These are phyloP conservation scores for Podarcis raffonei DNA, from an alignment of 2,113 vertebrate genomes.

Conservation along the genomic window DNA sequence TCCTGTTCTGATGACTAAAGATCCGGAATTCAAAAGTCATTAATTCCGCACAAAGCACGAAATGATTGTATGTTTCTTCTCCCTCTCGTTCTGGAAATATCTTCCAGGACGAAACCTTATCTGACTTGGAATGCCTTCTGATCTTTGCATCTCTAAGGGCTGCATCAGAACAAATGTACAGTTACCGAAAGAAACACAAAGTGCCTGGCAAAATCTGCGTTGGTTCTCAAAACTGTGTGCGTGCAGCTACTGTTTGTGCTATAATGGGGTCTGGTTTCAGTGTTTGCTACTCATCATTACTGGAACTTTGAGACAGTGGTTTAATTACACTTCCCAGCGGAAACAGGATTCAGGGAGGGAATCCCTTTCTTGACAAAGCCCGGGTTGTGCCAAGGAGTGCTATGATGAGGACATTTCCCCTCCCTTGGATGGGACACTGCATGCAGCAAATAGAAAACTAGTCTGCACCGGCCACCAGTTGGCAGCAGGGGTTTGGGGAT, in stretches of 20 bases:
- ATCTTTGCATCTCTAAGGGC: slow-evolving; percentile 62
- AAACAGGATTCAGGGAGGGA: not conserved
- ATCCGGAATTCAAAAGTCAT: slow-evolving; percentile 73
- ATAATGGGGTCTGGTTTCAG: not conserved
- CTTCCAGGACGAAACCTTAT: slow-evolving; percentile 35
- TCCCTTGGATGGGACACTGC: not conserved
- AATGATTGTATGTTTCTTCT: slow-evolving; percentile 44
- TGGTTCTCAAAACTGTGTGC: slow-evolving; percentile 32
- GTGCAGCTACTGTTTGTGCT: not conserved
- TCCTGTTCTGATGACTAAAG: slow-evolving; percentile 73
- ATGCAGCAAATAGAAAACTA: not conserved
- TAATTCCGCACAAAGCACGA: slow-evolving; percentile 72
- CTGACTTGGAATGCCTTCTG: slow-evolving; percentile 40
- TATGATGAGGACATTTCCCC: not conserved
- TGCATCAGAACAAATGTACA: slow-evolving; percentile 32
- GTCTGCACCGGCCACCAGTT: not conserved
- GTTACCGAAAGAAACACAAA: slow-evolving; percentile 32
- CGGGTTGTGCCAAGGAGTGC: not conserved
- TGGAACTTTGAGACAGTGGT: not conserved
- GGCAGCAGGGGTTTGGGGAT: not conserved
- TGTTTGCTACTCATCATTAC: not conserved
- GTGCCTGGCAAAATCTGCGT: slow-evolving; percentile 24
- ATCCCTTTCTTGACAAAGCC: not conserved
- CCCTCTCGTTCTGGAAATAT: slow-evolving; percentile 53
- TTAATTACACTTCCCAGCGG: not conserved